A percentile compares a stretch with the other conserved stretches of the same genome.
phyloP scores from a whole-genome alignment of 2,888 invertebrate genomes.

The Caenorhabditis imperialis region DNA sequence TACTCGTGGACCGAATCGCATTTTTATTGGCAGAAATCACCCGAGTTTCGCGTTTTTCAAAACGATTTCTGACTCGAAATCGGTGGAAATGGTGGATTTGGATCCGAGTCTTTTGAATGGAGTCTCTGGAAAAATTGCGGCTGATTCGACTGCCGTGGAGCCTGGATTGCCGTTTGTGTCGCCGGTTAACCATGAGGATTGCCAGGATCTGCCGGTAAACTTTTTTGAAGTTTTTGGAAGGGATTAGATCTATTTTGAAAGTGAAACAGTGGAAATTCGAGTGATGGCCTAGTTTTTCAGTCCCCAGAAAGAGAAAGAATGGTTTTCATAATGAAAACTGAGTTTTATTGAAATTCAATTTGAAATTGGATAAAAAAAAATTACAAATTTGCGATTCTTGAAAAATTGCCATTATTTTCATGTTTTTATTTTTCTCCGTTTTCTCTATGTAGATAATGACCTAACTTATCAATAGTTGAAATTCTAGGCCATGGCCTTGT shows the following conservation, averaged over 20 bases:
- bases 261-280: not conserved
- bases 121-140: conserved; percentile 87
- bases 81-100: conserved; percentile 79
- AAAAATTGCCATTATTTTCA: too few species aligned
- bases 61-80: conserved; percentile 82
- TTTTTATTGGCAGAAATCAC: conserved; percentile 88
- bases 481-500: too few species aligned
- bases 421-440: too few species aligned
- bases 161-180: conserved; percentile 77
- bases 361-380: too few species aligned
- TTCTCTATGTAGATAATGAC: too few species aligned
- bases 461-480: too few species aligned
- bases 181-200: conserved; percentile 78
- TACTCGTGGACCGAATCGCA: conserved; percentile 88
- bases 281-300: too few species aligned
- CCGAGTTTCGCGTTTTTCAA: conserved; percentile 84
- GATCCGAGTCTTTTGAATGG: conserved; percentile 86
- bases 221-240: conserved; percentile 2
- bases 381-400: too few species aligned
- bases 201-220: conserved; percentile 60
- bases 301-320: too few species aligned
- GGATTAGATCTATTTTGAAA: not conserved
- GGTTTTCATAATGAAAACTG: too few species aligned
- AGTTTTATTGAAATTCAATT: too few species aligned
- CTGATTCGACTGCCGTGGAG: conserved; percentile 84